Percentiles rank a stretch among this genome's conserved stretches.
Evolutionary conservation across 2,888 invertebrate species (phyloP).

Genomic region (Muschampia plurimacula): DNA sequence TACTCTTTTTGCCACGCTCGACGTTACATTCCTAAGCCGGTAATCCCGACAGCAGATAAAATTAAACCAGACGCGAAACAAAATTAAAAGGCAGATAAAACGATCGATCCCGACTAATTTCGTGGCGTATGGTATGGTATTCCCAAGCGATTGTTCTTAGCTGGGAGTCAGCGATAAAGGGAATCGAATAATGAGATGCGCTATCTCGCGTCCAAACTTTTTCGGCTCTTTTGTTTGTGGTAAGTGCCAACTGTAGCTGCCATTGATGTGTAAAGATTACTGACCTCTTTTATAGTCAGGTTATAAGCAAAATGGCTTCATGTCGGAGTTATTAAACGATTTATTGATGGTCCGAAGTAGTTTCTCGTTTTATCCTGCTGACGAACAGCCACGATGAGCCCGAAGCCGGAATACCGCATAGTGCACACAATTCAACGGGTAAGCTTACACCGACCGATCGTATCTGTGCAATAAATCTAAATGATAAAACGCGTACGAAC

Average conservation of each 20-base stretch:
- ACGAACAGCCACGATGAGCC: conserved; percentile 45
- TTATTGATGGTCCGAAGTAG: conserved; percentile 28
- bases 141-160: conserved; percentile 57
- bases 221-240: conserved; percentile 52
- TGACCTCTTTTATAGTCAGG: neutral
- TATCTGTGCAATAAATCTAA: conserved; percentile 81
- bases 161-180: conserved; percentile 54
- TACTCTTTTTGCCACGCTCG: conserved; percentile 76
- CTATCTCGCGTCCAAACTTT: conserved; percentile 52
- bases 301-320: neutral
- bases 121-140: conserved; percentile 81
- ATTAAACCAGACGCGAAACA: conserved; percentile 85
- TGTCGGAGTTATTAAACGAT: conserved; percentile 6
- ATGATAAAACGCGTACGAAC: conserved; percentile 67
- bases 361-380: conserved; percentile 31
- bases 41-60: conserved; percentile 84
- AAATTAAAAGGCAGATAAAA: conserved; percentile 84
- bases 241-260: conserved; percentile 4
- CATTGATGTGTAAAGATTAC: conserved; percentile 7
- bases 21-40: conserved; percentile 84
- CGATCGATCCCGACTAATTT: conserved; percentile 81
- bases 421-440: conserved; percentile 66
- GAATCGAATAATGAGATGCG: conserved; percentile 56
- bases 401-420: conserved; percentile 61
- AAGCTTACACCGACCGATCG: conserved; percentile 72